These are phyloP conservation scores for Limnodromus scolopaceus DNA, from an alignment of 2,797 vertebrate genomes.

Conservation along the genomic window DNA sequence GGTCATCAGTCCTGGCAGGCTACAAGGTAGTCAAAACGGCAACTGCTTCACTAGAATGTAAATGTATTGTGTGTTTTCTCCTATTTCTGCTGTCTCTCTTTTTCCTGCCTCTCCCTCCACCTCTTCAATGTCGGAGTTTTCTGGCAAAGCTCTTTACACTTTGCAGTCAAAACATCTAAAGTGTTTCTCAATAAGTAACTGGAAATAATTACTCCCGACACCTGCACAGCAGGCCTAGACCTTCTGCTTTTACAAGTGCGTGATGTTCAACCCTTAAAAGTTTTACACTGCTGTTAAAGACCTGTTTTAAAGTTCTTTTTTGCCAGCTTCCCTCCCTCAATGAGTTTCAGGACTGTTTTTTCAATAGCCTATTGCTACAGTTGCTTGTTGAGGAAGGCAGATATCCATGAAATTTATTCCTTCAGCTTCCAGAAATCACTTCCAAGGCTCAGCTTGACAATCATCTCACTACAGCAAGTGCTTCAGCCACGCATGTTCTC, in stretches of 20 bases:
- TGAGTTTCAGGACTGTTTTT: constrained; percentile 38
- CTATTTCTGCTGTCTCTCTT: neutral
- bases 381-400: constrained; percentile 29
- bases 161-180: constrained; percentile 50
- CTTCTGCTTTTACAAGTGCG: constrained; percentile 59
- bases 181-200: constrained; percentile 59
- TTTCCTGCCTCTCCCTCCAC: constrained; percentile 13
- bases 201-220: constrained; percentile 67
- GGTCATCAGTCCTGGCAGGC: neutral
- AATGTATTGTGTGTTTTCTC: neutral
- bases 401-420: constrained; percentile 39
- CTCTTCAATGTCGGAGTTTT: neutral
- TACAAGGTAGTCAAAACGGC: neutral
- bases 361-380: neutral
- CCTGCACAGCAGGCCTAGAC: constrained; percentile 57
- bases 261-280: constrained; percentile 54
- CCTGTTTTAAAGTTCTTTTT: constrained; percentile 55
- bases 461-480: constrained; percentile 25
- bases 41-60: neutral
- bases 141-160: constrained; percentile 36
- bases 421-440: constrained; percentile 41
- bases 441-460: constrained; percentile 34
- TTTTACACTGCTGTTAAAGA: constrained; percentile 52
- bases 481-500: constrained; percentile 2
- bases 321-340: constrained; percentile 48